These are phyloP conservation scores for Caiman crocodilus DNA, from an alignment of 2,797 vertebrate genomes.

Conservation along the genomic window DNA sequence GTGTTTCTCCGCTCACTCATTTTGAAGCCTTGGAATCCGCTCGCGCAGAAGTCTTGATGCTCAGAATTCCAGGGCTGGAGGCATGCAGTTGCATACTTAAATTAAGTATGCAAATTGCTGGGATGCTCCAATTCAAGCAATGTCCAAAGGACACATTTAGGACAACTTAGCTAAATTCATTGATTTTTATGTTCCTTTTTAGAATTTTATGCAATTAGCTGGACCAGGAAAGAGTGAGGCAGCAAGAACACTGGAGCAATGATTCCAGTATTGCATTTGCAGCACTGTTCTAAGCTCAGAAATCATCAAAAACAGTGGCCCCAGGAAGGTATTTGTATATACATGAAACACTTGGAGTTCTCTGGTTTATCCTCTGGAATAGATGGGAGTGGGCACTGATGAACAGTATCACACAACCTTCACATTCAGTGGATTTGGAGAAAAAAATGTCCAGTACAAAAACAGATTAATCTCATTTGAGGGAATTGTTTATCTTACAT, in stretches of 20 bases:
- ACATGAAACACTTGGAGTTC: background rate
- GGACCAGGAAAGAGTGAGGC: background rate
- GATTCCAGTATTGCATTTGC: background rate
- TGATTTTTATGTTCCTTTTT: background rate
- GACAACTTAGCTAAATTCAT: background rate
- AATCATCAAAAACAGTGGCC: background rate
- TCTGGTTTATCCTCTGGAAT: accelerated
- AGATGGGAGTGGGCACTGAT: background rate
- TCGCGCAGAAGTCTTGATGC: background rate
- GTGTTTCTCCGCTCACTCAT: accelerated
- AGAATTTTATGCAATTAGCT: background rate
- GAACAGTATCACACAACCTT: background rate
- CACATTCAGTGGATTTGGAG: background rate
- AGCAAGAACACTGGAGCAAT: background rate
- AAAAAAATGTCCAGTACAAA: background rate
- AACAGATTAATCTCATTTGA: background rate
- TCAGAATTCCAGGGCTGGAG: background rate
- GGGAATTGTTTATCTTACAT: background rate
- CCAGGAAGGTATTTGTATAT: background rate
- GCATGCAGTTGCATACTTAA: accelerated
- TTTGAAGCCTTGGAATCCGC: background rate
- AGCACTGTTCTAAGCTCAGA: background rate
- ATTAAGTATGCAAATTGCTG: background rate
- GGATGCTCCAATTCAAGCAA: background rate
- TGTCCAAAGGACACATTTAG: accelerated